Percentiles rank a stretch among this genome's conserved stretches.
Conservation (phyloP, 2,797 vertebrate species). For the Myoxocephalus aenaeus region DNA sequence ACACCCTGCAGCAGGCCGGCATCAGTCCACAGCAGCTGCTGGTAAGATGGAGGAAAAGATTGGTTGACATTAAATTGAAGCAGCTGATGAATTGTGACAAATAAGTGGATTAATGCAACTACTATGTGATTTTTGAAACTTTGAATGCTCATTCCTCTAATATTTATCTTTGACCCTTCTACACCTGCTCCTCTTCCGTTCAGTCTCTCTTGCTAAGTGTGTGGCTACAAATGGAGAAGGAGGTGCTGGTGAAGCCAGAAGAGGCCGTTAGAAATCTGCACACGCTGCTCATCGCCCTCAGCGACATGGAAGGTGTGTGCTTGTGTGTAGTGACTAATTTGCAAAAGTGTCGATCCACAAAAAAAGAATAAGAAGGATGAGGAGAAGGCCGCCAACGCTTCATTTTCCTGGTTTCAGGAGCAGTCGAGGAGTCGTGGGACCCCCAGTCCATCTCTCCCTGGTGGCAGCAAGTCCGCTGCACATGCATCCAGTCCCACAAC, state of each 20-base stretch:
- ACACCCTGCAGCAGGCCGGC: slow-evolving; percentile 87
- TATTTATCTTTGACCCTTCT: background rate
- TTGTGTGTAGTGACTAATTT: background rate
- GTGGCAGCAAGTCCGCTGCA: slow-evolving; percentile 95
- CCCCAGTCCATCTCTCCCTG: slow-evolving; percentile 94
- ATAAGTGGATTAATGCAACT: background rate
- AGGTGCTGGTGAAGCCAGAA: slow-evolving; percentile 86
- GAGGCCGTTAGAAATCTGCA: slow-evolving; percentile 87
- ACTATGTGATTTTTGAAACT: background rate
- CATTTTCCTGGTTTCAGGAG: slow-evolving; percentile 77
- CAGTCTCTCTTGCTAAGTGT: slow-evolving; percentile 88
- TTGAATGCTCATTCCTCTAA: background rate
- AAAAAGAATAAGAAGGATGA: background rate
- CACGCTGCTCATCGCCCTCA: slow-evolving; percentile 87
- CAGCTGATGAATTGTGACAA: background rate
- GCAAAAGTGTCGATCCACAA: background rate
- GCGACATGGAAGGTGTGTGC: slow-evolving; percentile 91
- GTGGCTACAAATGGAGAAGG: slow-evolving; percentile 94
- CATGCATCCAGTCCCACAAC: slow-evolving; percentile 90
- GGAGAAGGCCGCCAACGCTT: background rate
- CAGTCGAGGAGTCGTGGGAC: slow-evolving; percentile 93
- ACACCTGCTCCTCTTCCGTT: background rate
- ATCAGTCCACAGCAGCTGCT: slow-evolving; percentile 92
- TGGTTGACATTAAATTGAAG: background rate
- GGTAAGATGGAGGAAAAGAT: slow-evolving; percentile 79